Conservation (phyloP, 2,888 invertebrate genomes). For the Cartodere bifasciata region DNA sequence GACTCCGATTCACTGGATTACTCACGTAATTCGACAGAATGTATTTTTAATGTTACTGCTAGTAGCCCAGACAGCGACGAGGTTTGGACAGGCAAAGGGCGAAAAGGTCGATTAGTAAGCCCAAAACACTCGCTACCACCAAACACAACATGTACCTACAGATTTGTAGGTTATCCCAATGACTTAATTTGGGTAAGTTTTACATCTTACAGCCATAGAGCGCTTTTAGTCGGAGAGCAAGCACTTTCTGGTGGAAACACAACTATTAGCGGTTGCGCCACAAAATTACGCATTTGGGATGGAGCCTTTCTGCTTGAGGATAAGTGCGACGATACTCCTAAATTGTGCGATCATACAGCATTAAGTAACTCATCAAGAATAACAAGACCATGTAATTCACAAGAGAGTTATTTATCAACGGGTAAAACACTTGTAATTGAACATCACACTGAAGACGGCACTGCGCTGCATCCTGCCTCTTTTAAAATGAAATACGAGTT, state of each 20-base stretch:
- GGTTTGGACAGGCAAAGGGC: conserved; percentile 43
- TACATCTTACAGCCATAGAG: conserved; percentile 70
- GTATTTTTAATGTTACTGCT: conserved; percentile 67
- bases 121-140: conserved; percentile 76
- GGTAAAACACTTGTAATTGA: conserved; percentile 37
- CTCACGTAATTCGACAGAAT: conserved; percentile 45
- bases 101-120: conserved; percentile 62
- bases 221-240: conserved; percentile 46
- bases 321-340: conserved; percentile 67
- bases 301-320: conserved; percentile 54
- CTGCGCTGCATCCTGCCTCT: conserved; percentile 65
- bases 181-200: conserved; percentile 82
- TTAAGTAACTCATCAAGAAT: conserved; percentile 58
- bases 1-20: conserved; percentile 81
- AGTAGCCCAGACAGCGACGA: conserved; percentile 51
- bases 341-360: conserved; percentile 70
- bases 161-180: conserved; percentile 63
- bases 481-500: conserved; percentile 71
- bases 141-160: conserved; percentile 77
- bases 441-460: conserved; percentile 55
- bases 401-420: conserved; percentile 64
- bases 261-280: conserved; percentile 44
- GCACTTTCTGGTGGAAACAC: conserved; percentile 27
- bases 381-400: conserved; percentile 64
- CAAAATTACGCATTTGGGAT: conserved; percentile 62